phyloP scores from a whole-genome alignment of 2,797 vertebrate genomes.

The Sebastiscus tertius region DNA sequence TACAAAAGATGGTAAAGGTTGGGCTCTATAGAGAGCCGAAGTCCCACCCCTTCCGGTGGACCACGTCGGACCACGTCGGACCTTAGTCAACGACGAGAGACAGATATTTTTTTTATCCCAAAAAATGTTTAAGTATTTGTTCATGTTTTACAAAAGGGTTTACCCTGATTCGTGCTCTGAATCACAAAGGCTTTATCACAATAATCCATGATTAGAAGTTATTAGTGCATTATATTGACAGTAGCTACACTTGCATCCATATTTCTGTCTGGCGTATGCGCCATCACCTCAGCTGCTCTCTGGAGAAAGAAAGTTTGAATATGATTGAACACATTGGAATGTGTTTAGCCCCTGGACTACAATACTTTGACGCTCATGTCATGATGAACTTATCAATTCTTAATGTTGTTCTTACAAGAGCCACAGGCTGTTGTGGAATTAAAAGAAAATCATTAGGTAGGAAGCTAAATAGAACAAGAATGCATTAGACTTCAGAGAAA shows the following conservation, averaged over 20 bases:
- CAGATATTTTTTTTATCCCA: too few relatives aligned
- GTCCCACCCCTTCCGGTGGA: too few relatives aligned
- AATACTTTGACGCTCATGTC: neutral
- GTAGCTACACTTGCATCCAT: neutral
- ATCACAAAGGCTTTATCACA: too few relatives aligned
- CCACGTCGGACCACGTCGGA: too few relatives aligned
- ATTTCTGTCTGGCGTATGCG: neutral
- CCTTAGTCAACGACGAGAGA: too few relatives aligned
- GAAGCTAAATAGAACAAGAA: neutral
- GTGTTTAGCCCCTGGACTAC: slow-evolving; percentile 14
- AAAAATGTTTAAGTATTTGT: too few relatives aligned
- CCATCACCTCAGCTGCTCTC: neutral
- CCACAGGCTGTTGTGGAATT: slow-evolving; percentile 22
- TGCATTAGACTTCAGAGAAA: neutral
- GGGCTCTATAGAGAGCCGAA: too few relatives aligned
- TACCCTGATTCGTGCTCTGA: too few relatives aligned
- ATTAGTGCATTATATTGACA: neutral
- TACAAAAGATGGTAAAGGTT: too few relatives aligned
- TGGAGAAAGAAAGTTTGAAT: neutral
- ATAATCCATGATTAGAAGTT: neutral
- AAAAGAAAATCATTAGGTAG: slow-evolving; percentile 6
- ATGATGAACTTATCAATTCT: slow-evolving; percentile 30
- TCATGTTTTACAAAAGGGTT: too few relatives aligned
- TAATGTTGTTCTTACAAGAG: slow-evolving; percentile 27
- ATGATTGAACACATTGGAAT: slow-evolving; percentile 7